These are phyloP conservation scores for Eupsittula cactorum DNA, from an alignment of 2,113 vertebrate species.

Conservation along the genomic window DNA sequence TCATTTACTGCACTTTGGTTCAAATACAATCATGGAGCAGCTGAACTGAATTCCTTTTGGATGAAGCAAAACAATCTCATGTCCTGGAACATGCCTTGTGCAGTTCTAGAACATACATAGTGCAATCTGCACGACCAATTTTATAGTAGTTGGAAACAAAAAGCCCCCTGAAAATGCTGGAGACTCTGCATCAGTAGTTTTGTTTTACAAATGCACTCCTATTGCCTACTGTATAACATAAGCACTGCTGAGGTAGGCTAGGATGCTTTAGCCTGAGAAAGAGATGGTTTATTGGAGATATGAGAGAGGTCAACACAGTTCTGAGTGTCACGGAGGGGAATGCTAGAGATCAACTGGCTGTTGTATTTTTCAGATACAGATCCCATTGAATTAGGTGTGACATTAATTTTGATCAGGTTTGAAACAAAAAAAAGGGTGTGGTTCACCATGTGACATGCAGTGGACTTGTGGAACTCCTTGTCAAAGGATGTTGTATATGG, in stretches of 20 bases:
- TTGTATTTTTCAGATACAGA: not conserved
- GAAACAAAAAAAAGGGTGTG: not conserved
- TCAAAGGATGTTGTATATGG: not conserved
- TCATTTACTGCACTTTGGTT: not conserved
- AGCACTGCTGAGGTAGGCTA: not conserved
- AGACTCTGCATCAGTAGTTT: not conserved
- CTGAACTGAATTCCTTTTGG: not conserved
- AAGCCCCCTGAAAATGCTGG: not conserved
- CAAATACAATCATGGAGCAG: not conserved
- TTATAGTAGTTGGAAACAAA: not conserved
- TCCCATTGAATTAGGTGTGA: not conserved
- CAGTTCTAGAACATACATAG: not conserved
- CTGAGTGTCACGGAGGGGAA: not conserved
- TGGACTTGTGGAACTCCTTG: not conserved
- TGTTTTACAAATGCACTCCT: not conserved
- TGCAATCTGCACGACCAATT: not conserved
- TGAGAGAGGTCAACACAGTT: not conserved
- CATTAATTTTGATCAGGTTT: not conserved
- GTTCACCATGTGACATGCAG: not conserved
- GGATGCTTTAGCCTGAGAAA: not conserved
- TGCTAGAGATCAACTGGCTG: not conserved
- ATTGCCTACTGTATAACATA: not conserved
- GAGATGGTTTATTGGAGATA: not conserved
- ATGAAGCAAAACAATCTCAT: not conserved
- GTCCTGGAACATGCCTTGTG: not conserved